Percentiles rank a stretch among this genome's conserved stretches.
phyloP scores from a whole-genome alignment of 37 sponge, comb jelly and placozoan species.

The Mnemiopsis leidyi region DNA sequence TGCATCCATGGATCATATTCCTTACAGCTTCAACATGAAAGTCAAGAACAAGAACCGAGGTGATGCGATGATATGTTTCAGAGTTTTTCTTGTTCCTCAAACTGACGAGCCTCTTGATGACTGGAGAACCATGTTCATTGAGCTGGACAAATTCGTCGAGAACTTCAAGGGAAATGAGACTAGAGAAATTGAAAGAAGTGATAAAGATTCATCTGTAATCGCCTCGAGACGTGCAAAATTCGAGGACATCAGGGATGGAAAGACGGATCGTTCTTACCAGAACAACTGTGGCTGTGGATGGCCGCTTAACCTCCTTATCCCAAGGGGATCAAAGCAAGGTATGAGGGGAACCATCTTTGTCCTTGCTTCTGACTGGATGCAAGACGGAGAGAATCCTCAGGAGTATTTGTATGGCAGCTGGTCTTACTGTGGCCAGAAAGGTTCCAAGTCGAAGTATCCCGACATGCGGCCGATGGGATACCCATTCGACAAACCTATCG shows the following conservation, averaged over 20 bases:
- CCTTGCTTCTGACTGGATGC: constrained; percentile 37
- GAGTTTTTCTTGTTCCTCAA: not conserved
- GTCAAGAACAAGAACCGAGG: not conserved
- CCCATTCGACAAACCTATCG: constrained; percentile 43
- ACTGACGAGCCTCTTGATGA: not conserved
- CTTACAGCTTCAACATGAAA: not conserved
- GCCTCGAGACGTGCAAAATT: not conserved
- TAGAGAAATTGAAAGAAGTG: not conserved
- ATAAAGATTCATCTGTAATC: not conserved
- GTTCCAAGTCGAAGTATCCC: not conserved
- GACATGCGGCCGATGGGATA: constrained; percentile 21
- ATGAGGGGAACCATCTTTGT: not conserved
- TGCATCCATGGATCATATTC: not conserved
- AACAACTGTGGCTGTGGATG: constrained; percentile 55
- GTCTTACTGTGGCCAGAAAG: constrained; percentile 50
- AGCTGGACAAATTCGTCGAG: constrained; percentile 53
- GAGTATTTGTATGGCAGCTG: constrained; percentile 13
- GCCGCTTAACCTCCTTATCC: constrained; percentile 47
- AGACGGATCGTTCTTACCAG: not conserved
- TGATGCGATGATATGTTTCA: not conserved
- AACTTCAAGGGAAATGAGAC: not conserved
- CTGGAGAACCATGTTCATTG: constrained; percentile 17
- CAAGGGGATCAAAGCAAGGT: not conserved
- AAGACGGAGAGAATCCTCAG: constrained; percentile 13
- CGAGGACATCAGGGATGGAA: not conserved